phyloP scores from a whole-genome alignment of 2,797 vertebrate genomes.

The Platalea minor region DNA sequence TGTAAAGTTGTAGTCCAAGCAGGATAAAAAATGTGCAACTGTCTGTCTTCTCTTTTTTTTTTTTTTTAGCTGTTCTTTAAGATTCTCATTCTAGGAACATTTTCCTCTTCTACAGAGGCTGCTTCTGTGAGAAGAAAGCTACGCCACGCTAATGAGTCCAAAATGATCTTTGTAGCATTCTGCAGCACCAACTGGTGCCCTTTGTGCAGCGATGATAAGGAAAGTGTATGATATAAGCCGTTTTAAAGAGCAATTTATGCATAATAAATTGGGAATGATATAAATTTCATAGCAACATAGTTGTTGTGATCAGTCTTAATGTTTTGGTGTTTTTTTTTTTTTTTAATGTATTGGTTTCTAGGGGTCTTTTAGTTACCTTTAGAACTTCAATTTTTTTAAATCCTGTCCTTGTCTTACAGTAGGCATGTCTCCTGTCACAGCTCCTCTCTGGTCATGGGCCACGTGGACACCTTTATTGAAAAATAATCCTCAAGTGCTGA shows the following conservation, averaged over 20 bases:
- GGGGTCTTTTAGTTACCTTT: constrained; percentile 31
- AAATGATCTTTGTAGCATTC: constrained; percentile 46
- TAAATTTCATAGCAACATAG: constrained; percentile 70
- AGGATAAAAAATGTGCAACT: constrained; percentile 60
- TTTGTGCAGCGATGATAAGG: constrained; percentile 59
- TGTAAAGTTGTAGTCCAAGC: constrained; percentile 56
- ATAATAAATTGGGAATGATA: constrained; percentile 77
- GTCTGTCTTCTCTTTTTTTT: not conserved
- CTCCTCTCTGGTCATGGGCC: constrained; percentile 28
- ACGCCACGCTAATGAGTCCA: constrained; percentile 24
- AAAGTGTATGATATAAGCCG: constrained; percentile 49
- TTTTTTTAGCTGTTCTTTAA: constrained; percentile 36
- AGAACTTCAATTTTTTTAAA: not conserved
- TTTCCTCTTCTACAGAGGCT: not conserved
- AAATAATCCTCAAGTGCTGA: not conserved
- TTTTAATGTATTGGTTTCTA: constrained; percentile 31
- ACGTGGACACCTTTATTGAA: constrained; percentile 5
- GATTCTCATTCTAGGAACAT: not conserved
- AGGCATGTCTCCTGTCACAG: not conserved
- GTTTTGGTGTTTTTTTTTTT: not conserved
- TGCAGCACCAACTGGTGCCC: constrained; percentile 56
- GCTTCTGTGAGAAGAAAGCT: constrained; percentile 33
- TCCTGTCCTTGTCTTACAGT: constrained; percentile 36
- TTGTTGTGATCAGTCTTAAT: constrained; percentile 65
- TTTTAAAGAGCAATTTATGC: constrained; percentile 79